Base-by-base conservation (phyloP, 2,888 invertebrate genomes). In the Auanema sp. region DNA sequence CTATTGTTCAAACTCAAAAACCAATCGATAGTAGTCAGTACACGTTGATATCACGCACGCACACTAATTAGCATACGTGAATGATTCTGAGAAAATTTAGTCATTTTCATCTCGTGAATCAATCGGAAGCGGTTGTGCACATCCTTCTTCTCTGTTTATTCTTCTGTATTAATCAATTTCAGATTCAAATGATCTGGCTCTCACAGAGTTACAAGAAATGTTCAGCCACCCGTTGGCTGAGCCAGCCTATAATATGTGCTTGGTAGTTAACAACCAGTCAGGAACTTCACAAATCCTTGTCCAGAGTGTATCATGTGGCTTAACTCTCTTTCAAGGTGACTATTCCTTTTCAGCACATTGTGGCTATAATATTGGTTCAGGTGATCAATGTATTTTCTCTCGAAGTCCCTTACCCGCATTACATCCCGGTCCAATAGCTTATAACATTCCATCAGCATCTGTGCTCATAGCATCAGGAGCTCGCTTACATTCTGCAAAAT, bases 401-500 rank as follows among this genome's bases (percentile, higher is more conserved):
- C 47, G 64, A 3, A 41, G 64, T 8, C 63, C 71, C 11, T 54
- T 71, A 14, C 60, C 68, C 10, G 60, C 66, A 14, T 64, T 76
- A 24, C 71, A 69, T 24, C 75, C 75, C 1, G 75, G 75, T 47
- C 75, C 75, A 0, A 59, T 76, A 0, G 61, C 54, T 11, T 72
- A 67, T 47, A 66, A 65, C 16, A 58, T 24, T 1, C 52, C 65
- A 1, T 60, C 61, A 8, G 25, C 62, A 2, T 62, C 71, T 10
- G 64, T 76, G 5, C 47, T 70, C 8, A 57, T 62, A 1, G 71
- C 69, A 2, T 67, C 68, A 42, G 68, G 66, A 43, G 67, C 64
- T 40, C 60, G 62, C 14, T 14, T 72, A 23, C 58, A 59, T 21
- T 57, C 65, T 1, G 55, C 67, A 16, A 72, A 72, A 44, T 70